phyloP scores from a whole-genome alignment of 2,797 vertebrate genomes.

The Brotula barbata region DNA sequence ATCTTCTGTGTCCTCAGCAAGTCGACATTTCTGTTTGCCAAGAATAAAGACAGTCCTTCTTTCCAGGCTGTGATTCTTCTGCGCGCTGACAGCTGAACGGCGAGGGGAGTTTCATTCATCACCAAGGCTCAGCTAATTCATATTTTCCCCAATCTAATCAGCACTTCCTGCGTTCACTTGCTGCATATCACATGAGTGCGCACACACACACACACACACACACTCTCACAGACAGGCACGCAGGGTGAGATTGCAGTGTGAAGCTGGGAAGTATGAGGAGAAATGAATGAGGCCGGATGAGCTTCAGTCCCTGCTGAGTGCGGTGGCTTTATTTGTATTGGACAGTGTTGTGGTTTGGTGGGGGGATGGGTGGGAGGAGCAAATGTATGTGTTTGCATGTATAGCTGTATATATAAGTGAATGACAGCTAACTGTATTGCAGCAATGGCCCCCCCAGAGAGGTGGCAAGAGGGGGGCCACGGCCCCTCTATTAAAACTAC shows the following conservation, averaged over 20 bases:
- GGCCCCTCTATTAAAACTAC: too few relatives aligned
- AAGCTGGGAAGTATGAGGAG: slow-evolving; percentile 33
- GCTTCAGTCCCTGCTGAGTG: slow-evolving; percentile 39
- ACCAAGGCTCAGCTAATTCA: slow-evolving; percentile 12
- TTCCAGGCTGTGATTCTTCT: slow-evolving; percentile 21
- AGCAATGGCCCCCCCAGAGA: too few relatives aligned
- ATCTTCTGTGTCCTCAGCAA: not conserved
- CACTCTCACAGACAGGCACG: not conserved
- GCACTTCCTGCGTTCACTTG: slow-evolving; percentile 20
- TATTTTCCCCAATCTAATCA: slow-evolving; percentile 38
- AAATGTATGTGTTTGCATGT: slow-evolving; percentile 1
- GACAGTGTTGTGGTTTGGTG: slow-evolving; percentile 13
- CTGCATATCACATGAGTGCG: slow-evolving; percentile 12
- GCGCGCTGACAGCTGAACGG: slow-evolving; percentile 39
- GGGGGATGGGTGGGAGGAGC: not conserved
- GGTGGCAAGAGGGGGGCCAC: too few relatives aligned
- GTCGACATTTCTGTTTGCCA: not conserved
- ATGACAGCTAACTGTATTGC: too few relatives aligned
- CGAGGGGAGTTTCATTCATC: slow-evolving; percentile 44
- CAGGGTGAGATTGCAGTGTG: slow-evolving; percentile 41
- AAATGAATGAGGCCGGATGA: slow-evolving; percentile 51
- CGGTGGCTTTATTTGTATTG: slow-evolving; percentile 27
- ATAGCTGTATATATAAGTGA: too few relatives aligned
- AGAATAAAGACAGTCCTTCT: slow-evolving; percentile 25
- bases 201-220: slow-evolving; percentile 5